Evolutionary conservation across 2,888 invertebrate species (phyloP), one percentile per base, ranked within the genome.

Genomic region (Clivina fossor): DNA sequence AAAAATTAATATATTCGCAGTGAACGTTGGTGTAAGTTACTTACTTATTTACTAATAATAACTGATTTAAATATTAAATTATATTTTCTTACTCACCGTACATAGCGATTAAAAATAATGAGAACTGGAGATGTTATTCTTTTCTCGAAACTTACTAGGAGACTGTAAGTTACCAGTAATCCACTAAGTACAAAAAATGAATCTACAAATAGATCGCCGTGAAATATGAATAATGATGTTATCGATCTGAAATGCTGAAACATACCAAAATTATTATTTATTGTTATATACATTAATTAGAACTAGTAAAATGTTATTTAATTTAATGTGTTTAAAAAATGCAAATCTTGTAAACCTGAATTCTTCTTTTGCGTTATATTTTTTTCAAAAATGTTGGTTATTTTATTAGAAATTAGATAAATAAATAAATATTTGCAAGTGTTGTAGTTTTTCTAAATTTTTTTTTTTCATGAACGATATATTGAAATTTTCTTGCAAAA

Each of bases 151-250:
- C 74, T 72, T 35, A 68, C 74, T 0, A 76, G 66, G 1, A 84
- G 60, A 11, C 71, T 72, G 15, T 76, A 77, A 0, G 78, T 74
- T 0, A 79, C 77, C 4, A 85, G 70, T 48, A 84, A 75, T 1
- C 84, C 84, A 40, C 83, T 81, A 2, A 84, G 63, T 7, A 82
- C 65, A 65, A 84, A 84, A 68, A 84, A 85, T 1, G 82, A 78
- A 63, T 85, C 85, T 24, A 85, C 84, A 35, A 83, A 78, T 1
- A 84, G 69, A 62, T 84, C 84, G 20, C 80, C 78, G 64, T 84
- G 84, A 9, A 83, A 74, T 0, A 82, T 65, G 9, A 82, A 69
- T 57, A 74, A 69, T 2, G 73, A 70, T n/a, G 66, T 64, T 11
- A 69, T 64, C 9, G 73, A 65, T 49, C 73, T 64, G 61, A 72